Evolutionary conservation across 2,797 vertebrate genomes (phyloP), one percentile per base, ranked within the genome.

Genomic region (Paguma larvata): DNA sequence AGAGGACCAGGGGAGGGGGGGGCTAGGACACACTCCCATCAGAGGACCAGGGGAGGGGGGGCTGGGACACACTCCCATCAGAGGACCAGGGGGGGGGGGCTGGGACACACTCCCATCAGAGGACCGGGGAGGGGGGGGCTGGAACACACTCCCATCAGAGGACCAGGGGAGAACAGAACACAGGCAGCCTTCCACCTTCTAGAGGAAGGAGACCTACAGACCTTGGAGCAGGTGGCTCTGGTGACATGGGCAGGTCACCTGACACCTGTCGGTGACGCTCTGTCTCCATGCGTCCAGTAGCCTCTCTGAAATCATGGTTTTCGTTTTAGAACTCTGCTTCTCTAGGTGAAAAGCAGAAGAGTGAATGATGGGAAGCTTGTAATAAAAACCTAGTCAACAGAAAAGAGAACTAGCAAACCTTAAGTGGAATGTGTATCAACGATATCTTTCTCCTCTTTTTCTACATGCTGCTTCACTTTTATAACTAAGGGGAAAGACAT

Each of bases 191-290:
- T 18, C 11, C 14, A 8, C 34, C 25, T 0, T 2, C 41, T 32
- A 5, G 1, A 7, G 27, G 2, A 3, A n/a, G 3, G 9, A 32
- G 5, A 14, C 32, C 3, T 1, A 4, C 82, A 44, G 3, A 6
- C 1, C 0, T 25, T 0, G 32, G 2, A 23, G 15, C 0, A 5
- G 0, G 46, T 0, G 21, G 13, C 1, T 13, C 9, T 44, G 27
- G 7, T 19, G 65, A 65, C 51, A 34, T 1, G 5, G 15, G 8
- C 16, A 1, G 23, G 2, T 3, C 10, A 14, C 0, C 59, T 15
- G 16, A 18, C 0, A 21, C 62, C 3, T 14, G 25, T 12, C 6
- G 15, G 14, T 1, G 34, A n/a, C 1, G 27, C 4, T 6, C 0
- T 5, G 23, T 16, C 34, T 13, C 14, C 2, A 12, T 14, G 19